Evolutionary conservation across 2,113 vertebrate species (phyloP), one percentile per base, ranked within the genome.

Genomic region (Corynorhinus townsendii): DNA sequence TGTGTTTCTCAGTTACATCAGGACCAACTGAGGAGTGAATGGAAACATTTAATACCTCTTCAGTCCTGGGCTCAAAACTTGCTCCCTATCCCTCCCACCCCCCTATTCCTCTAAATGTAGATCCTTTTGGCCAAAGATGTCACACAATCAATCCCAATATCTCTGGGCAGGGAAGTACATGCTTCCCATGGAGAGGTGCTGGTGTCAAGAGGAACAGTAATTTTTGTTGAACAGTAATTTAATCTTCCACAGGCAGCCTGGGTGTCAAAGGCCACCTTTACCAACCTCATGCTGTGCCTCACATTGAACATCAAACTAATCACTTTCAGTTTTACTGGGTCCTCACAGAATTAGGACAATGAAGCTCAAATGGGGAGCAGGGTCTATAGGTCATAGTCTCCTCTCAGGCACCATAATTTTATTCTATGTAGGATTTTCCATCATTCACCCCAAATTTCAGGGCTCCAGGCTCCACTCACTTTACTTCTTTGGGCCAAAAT

Each of bases 61-160:
- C 14, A 1, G 6, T 71, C 28, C 43, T 33, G 43, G 30, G 62
- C 86, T 82, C 52, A 52, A 56, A 45, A 85, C 76, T 45, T 71
- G 17, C 33, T 80, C 69, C 17, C 2, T 30, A 8, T 9, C 28
- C 40, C 72, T 15, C 30, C 43, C 19, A 8, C 3, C 3, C 17
- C 1, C 7, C 26, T 7, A 43, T 15, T 26, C 24, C 24, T 62
- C 59, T 28, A 28, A 62, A 28, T 76, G 43, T 33, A 49, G 20
- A 33, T 82, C 62, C 35, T 79, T 69, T 64, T 45, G 54, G 30
- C 38, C 52, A 49, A 80, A 84, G 66, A 92, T 87, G 33, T 71
- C 49, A 66, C 84, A n/a, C 1, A 9, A n/a, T 72, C n/a, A 76
- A 4, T 66, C 19, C 38, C 5, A 35, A 0, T 59, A 72, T 47